Percentiles rank a stretch among this genome's conserved stretches.
These are phyloP conservation scores for Pseudolaguvia tuberculata DNA, from an alignment of 2,113 vertebrate species.

Conservation along the genomic window DNA sequence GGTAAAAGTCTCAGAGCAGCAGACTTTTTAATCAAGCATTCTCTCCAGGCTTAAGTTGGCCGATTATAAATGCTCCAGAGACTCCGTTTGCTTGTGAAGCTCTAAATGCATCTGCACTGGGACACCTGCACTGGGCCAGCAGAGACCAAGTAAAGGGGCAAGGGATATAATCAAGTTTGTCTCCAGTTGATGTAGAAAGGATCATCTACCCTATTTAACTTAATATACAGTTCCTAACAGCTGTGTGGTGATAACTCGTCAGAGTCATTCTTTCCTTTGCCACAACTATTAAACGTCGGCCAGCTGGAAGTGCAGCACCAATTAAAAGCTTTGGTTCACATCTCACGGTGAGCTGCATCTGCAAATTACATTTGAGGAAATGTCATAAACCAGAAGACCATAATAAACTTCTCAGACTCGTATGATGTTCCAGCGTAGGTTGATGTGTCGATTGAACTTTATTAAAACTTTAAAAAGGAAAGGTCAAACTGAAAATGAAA, in stretches of 20 bases:
- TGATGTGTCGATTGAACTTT: constrained; percentile 4
- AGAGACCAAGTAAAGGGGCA: neutral
- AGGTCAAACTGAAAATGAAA: constrained; percentile 25
- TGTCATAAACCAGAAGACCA: constrained; percentile 5
- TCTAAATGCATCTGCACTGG: constrained; percentile 33
- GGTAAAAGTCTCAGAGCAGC: neutral
- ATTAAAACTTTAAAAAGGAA: constrained; percentile 20
- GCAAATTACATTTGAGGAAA: constrained; percentile 14
- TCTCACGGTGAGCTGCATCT: neutral
- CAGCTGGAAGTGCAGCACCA: neutral
- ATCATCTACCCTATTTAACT: neutral
- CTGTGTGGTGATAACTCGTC: neutral
- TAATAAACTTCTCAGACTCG: constrained; percentile 16
- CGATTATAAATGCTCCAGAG: constrained; percentile 28
- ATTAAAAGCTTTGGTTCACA: neutral
- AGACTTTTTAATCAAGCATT: constrained; percentile 35
- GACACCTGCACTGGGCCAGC: constrained; percentile 1
- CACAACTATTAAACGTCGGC: neutral
- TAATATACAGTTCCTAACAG: neutral
- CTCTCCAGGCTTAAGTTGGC: constrained; percentile 29
- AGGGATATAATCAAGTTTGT: neutral
- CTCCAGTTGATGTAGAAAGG: constrained; percentile 4
- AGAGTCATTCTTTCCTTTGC: neutral
- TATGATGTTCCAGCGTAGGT: neutral
- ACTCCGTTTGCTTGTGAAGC: neutral